Percentiles rank a stretch among this genome's conserved stretches.
These are phyloP conservation scores for Dicranocentrus wangi DNA, from an alignment of 2,888 invertebrate genomes.

Conservation along the genomic window DNA sequence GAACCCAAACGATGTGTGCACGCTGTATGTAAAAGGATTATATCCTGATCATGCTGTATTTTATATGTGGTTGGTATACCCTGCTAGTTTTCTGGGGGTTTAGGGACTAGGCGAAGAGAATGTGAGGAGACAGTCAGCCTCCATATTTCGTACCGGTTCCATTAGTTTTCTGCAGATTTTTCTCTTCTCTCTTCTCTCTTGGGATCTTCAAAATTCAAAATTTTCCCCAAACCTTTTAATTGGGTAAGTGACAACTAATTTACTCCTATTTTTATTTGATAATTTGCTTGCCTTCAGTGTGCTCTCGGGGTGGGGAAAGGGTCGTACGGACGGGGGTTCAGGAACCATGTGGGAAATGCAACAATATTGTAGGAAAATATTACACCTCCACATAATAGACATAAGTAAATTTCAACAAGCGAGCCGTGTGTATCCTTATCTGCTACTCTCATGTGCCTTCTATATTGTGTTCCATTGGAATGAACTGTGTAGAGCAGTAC, in stretches of 20 bases:
- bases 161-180: conserved; percentile 71
- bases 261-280: conserved; percentile 22
- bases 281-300: conserved; percentile 48
- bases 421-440: background rate
- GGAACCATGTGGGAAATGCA: conserved; percentile 61
- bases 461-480: no score
- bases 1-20: background rate
- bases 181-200: conserved; percentile 68
- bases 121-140: conserved; percentile 70
- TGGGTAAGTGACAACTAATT: conserved; percentile 68
- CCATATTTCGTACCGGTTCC: conserved; percentile 73
- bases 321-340: conserved; percentile 43
- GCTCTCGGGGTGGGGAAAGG: conserved; percentile 23
- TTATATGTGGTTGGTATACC: background rate
- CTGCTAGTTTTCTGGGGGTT: conserved; percentile 43
- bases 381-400: conserved; percentile 1
- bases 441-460: no score
- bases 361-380: conserved; percentile 62
- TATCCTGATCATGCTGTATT: conserved; percentile 18
- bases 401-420: background rate
- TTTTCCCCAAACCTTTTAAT: conserved; percentile 72
- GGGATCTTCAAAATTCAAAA: conserved; percentile 73
- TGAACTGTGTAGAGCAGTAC: no score
- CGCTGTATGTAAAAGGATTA: no score
- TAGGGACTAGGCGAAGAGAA: conserved; percentile 62